Evolutionary conservation across 2,888 invertebrate species (phyloP), one percentile per base, ranked within the genome.

Genomic region (Catotricha subobsoleta): DNA sequence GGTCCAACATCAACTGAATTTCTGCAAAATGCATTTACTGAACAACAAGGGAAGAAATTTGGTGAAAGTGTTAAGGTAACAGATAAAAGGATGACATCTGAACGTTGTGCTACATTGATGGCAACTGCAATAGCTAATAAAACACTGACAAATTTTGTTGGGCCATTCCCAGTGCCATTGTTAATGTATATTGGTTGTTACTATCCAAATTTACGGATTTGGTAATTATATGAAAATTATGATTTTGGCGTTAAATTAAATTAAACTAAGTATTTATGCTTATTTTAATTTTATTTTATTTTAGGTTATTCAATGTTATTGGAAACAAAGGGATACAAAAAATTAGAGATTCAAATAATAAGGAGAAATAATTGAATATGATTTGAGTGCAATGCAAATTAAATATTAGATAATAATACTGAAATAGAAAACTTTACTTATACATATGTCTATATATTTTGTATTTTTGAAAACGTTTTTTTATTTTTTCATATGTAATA

Each of bases 1-100:
- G 86, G 86, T 5, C 82, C 84, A 3, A 69, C 76, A 13, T 75
- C 74, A 52, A 79, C 81, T 0, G 71, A 76, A 48, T 71, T 83
- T 46, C 62, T 81, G 27, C 54, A 67, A 27, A 70, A 75, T 52
- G 70, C 76, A 46, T 82, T 79, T 52, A 83, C 82, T 1, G 74
- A 64, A 6, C 68, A 68, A 48, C 49, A 57, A 2, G 75, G 74
- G 42, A 61, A 73, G 61, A 59, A 57, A 53, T 62, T 60, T 31
- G 65, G 60, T 0, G 46, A 54, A 30, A 50, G 60, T 29, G 59
- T 62, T 2, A 60, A 64, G 30, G 48, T 58, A 12, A 60, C 64
- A 13, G 64, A 67, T 45, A 63, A 56, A 41, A 66, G 74, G 49
- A 57, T 76, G 57, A 66, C 67, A 5, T 64, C 64, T 0, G 67